Conservation (phyloP, 2,113 vertebrate genomes). For the Gopherus evgoodei region DNA sequence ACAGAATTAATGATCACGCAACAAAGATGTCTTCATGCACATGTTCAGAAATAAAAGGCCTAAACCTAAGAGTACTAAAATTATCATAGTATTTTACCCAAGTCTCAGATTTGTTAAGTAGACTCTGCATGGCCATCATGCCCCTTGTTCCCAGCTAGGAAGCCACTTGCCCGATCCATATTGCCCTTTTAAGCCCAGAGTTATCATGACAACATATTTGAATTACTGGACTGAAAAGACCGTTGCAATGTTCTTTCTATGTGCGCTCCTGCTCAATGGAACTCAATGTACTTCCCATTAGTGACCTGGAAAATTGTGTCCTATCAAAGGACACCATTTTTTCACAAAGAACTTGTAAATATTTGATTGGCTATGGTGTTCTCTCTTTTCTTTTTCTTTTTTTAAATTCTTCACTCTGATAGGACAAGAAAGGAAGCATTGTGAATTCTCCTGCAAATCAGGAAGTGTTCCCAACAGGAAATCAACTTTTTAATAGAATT, state of each 20-base stretch:
- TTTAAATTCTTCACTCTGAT: neutral
- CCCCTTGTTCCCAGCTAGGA: neutral
- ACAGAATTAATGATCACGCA: neutral
- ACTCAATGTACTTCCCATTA: neutral
- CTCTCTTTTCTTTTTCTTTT: neutral
- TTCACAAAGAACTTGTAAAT: neutral
- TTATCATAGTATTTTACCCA: neutral
- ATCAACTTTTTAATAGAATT: neutral
- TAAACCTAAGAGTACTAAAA: neutral
- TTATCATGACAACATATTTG: neutral
- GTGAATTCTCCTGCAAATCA: neutral
- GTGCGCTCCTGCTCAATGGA: neutral
- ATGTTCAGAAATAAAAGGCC: neutral
- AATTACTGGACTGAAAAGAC: neutral
- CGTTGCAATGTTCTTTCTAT: neutral
- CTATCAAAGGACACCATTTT: neutral
- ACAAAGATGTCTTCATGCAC: neutral
- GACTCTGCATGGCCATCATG: accelerated
- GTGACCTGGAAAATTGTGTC: neutral
- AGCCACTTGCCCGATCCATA: neutral
- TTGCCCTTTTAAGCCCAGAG: neutral
- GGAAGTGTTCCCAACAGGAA: neutral
- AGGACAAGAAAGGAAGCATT: neutral
- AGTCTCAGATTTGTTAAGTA: neutral
- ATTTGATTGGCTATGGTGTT: neutral